These are phyloP conservation scores for Nematolebias whitei DNA, from an alignment of 2,113 vertebrate genomes.

Conservation along the genomic window DNA sequence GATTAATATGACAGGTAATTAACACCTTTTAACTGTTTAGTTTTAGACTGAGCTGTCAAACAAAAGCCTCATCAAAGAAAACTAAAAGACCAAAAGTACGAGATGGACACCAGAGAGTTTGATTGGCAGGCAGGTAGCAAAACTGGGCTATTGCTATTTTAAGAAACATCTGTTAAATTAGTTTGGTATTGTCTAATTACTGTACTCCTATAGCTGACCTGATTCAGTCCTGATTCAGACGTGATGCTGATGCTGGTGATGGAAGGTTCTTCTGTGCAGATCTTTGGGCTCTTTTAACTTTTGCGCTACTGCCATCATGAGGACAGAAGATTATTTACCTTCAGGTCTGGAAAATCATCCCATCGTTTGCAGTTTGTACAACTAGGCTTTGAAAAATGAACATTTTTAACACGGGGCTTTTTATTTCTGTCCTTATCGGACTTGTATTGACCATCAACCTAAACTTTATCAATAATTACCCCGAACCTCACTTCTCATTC, in stretches of 20 bases:
- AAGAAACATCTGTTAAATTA: neutral
- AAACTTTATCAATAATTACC: too few species aligned
- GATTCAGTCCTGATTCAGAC: neutral
- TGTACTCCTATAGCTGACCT: neutral
- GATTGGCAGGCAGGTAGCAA: neutral
- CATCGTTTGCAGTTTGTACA: too few species aligned
- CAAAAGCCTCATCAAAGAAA: neutral
- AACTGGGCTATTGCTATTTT: neutral
- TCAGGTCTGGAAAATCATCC: neutral
- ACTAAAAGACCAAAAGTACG: neutral
- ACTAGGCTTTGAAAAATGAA: too few species aligned
- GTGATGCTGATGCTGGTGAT: neutral
- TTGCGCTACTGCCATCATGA: conserved; percentile 38
- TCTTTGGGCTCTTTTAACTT: neutral
- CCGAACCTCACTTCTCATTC: too few species aligned
- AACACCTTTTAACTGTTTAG: neutral
- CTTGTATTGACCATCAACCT: too few species aligned
- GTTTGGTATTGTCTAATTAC: neutral
- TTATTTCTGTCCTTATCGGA: too few species aligned
- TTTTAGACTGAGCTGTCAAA: neutral
- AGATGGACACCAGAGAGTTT: neutral
- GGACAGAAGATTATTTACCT: neutral
- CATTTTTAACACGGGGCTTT: too few species aligned
- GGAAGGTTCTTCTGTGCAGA: neutral
- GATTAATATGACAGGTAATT: too few species aligned